Base-by-base conservation (phyloP, 2,888 invertebrate species). In the Tenthredo amoena region DNA sequence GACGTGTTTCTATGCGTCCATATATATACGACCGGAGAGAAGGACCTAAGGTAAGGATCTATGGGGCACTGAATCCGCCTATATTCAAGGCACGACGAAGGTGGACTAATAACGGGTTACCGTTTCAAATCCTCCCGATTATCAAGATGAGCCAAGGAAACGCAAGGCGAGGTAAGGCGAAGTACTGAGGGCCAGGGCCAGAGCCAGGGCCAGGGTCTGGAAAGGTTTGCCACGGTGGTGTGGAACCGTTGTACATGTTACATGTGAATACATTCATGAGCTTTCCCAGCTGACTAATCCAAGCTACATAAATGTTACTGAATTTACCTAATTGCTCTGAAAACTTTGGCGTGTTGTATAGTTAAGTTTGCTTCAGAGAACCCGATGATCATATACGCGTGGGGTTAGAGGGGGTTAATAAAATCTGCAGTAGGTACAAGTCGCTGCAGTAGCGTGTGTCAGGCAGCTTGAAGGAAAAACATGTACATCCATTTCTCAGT, bases 201-300 rank as follows among this genome's bases (percentile, higher is more conserved):
- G 26, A 34, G 34, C 15, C 34, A 34, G 40, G 40, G 31, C n/a
- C 26, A 21, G 10, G 76, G 76, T 31, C 55, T 37, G 26, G 26
- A 5, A 18, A 21, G n/a, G 43, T 37, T 15, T 76, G 26, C 43
- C 76, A 15, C 43, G 15, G 2, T 26, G 47, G 43, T 43, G 26
- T 76, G 47, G 43, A 31, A 10, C 50, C 47, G 55, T 12, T 43
- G 55, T 85, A 81, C 85, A 65, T 81, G n/a, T 85, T 79, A 79
- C 79, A 76, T 85, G 85, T 34, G 85, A 85, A 85, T 85, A 85
- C 65, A 85, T 85, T 72, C 82, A 58, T 82, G 85, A 85, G 81
- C 82, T 81, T 79, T 71, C 81, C 82, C 81, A 81, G 71, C 82
- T 81, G 47, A 85, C 81, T 85, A 81, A 85, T 85, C 85, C 85